Percentiles rank a stretch among this genome's conserved stretches.
Evolutionary conservation across 2,888 invertebrate species (phyloP).

Genomic region (Catocala sponsa): DNA sequence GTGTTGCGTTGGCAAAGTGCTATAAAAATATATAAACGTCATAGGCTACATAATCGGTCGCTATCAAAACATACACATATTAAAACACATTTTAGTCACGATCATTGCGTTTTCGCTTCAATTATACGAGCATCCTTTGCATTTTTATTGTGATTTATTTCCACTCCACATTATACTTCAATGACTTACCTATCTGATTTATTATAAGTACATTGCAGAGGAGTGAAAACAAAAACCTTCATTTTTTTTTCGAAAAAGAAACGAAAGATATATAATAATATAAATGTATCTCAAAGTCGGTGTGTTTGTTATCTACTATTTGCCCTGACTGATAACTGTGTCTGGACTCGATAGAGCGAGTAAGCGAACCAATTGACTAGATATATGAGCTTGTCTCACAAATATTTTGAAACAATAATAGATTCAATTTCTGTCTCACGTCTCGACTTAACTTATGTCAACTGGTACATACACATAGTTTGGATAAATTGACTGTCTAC

Average conservation of each 20-base stretch:
- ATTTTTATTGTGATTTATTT: too few species aligned
- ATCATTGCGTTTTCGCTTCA: too few species aligned
- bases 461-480: neutral
- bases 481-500: neutral
- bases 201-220: too few species aligned
- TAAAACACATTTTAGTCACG: too few species aligned
- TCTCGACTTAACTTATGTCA: neutral
- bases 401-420: slow-evolving; percentile 2
- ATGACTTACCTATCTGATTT: too few species aligned
- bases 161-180: too few species aligned
- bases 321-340: slow-evolving; percentile 23
- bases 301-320: slow-evolving; percentile 25
- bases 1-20: too few species aligned
- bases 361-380: slow-evolving; percentile 11
- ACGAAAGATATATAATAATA: slow-evolving; percentile 17
- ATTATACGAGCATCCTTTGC: too few species aligned
- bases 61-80: too few species aligned
- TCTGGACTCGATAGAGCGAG: slow-evolving; percentile 30
- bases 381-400: slow-evolving; percentile 4
- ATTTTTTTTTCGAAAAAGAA: neutral
- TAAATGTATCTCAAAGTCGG: slow-evolving; percentile 10
- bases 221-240: slow-evolving; percentile 1
- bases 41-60: too few species aligned
- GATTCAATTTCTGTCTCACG: neutral
- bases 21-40: too few species aligned